A percentile compares a stretch with the other conserved stretches of the same genome.
Conservation (phyloP, 2,113 vertebrate species). For the Canis aureus region DNA sequence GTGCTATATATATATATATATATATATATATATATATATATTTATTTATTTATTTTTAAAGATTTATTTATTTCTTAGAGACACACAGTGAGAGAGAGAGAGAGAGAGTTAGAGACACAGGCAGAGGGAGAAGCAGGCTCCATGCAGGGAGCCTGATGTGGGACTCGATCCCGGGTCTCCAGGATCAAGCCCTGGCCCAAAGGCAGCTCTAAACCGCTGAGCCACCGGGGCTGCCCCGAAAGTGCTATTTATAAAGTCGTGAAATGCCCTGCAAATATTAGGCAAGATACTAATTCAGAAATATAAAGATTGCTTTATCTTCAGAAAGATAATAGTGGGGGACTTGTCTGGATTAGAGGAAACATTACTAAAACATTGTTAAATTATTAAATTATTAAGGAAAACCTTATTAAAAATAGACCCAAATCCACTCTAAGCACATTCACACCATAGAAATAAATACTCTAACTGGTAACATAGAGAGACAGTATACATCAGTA, state of each 20-base stretch:
- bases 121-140: no score
- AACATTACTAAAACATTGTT: constrained; percentile 22
- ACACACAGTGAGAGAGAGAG: no score
- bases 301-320: background rate
- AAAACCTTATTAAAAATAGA: constrained; percentile 56
- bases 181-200: no score
- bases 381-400: constrained; percentile 11
- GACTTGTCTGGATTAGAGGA: background rate
- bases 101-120: no score
- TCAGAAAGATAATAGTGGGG: background rate
- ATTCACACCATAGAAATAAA: constrained; percentile 50
- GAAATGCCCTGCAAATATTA: background rate
- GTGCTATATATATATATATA: background rate
- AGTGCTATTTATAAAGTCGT: background rate
- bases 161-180: no score
- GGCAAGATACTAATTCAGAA: constrained; percentile 1
- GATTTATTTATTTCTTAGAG: no score
- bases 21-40: no score
- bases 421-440: constrained; percentile 24
- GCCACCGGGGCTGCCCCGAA: no score
- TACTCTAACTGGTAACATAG: background rate
- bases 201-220: no score
- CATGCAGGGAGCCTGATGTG: no score
- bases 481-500: background rate
- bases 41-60: no score